These are phyloP conservation scores for Lophura swinhoii DNA, from an alignment of 2,797 vertebrate species.

Conservation along the genomic window DNA sequence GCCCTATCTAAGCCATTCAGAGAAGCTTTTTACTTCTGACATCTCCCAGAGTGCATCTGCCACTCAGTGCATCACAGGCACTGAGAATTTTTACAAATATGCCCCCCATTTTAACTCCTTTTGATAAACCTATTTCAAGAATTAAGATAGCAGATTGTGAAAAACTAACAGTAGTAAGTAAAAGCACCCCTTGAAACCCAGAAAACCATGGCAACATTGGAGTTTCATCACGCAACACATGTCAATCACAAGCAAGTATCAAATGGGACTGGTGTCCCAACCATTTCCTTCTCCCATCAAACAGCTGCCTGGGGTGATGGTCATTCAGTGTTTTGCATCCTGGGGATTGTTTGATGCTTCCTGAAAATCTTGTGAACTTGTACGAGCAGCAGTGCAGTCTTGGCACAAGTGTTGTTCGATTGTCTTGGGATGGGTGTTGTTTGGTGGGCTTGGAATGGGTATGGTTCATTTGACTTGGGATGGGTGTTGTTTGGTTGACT, in stretches of 20 bases:
- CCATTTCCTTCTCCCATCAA: background rate
- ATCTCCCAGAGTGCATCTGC: background rate
- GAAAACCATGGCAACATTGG: background rate
- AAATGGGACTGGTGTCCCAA: background rate
- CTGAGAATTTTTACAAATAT: background rate
- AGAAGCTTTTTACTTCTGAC: background rate
- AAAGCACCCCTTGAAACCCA: background rate
- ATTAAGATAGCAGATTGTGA: background rate
- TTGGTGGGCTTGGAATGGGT: background rate
- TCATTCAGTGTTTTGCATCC: background rate
- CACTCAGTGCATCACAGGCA: background rate
- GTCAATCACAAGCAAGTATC: background rate
- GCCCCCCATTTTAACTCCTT: background rate
- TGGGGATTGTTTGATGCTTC: accelerated
- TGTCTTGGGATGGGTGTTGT: background rate
- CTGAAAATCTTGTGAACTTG: background rate
- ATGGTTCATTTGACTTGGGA: background rate
- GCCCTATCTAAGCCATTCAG: background rate
- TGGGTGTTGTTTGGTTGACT: background rate
- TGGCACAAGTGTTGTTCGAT: background rate
- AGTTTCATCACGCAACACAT: background rate
- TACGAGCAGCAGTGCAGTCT: background rate
- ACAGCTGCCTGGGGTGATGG: background rate
- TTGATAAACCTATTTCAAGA: background rate
- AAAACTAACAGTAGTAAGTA: background rate